Evolutionary conservation across 2,113 vertebrate genomes (phyloP), one percentile per base, ranked within the genome.

Genomic region (Syrrhaptes paradoxus): DNA sequence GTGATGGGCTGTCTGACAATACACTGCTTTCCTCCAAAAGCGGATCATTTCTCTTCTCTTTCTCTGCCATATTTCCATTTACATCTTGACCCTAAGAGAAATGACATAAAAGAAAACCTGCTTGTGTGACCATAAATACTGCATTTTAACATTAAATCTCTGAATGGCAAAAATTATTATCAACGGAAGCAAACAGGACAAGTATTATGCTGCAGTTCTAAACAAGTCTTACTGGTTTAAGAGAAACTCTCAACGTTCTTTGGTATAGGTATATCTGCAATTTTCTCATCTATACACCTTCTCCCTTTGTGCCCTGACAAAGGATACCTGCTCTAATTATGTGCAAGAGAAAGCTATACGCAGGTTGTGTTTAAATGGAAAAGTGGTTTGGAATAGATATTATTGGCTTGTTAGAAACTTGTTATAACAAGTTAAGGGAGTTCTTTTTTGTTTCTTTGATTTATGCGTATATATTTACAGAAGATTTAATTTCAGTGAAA

Each of bases 401-500:
- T 84, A 87, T n/a, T 93, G 75, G 61, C 28, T 73, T 79, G 11
- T 68, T 87, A 81, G 75, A 95, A 83, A 74, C 72, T 62, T 70
- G 34, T 46, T 85, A 65, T 11, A 76, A 77, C 46, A 76, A 71
- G 48, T 91, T 92, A 86, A 63, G 57, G 93, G 67, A 90, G 49
- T 21, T 92, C 54, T 71, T 91, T 86, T 80, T n/a, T n/a, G n/a
- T n/a, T n/a, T n/a, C n/a, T 87, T 88, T 94, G 54, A 85, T 87
- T 92, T 81, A 78, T 32, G 87, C 57, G 55, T n/a, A 74, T 45
- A 6, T 63, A 78, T 49, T 93, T 68, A 84, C 19, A 83, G 61
- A 94, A 90, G 74, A 48, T 19, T 84, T 92, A 61, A 97, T 94
- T 95, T 81, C 38, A 81, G 82, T 68, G 61, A 93, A 96, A 96